Percentiles rank a stretch among this genome's conserved stretches.
phyloP scores from a whole-genome alignment of 2,797 vertebrate species.

The Melanotaenia parkinsoni region DNA sequence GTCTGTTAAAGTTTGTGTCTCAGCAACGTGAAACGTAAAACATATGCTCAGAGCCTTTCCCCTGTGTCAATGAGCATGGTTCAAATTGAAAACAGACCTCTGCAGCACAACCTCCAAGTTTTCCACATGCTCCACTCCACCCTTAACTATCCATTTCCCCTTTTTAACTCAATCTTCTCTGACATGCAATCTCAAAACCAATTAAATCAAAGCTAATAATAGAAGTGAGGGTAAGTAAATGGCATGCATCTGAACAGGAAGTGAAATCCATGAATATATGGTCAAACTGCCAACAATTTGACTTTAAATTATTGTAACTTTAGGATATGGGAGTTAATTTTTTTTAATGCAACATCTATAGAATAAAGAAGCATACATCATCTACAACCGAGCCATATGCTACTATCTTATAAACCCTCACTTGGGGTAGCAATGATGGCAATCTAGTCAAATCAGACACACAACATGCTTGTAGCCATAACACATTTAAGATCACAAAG shows the following conservation, averaged over 20 bases:
- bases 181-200: conserved; percentile 64
- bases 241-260: conserved; percentile 17
- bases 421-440: conserved; percentile 33
- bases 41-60: conserved; percentile 42
- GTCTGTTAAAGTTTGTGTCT: conserved; percentile 6
- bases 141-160: conserved; percentile 56
- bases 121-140: conserved; percentile 64
- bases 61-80: conserved; percentile 65
- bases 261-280: neutral
- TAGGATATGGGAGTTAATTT: neutral
- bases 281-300: neutral
- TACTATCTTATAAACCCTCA: conserved; percentile 33
- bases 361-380: conserved; percentile 17
- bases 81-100: conserved; percentile 85
- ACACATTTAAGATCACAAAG: conserved; percentile 57
- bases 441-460: conserved; percentile 49
- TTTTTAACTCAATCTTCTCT: conserved; percentile 47
- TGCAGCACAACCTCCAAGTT: conserved; percentile 53
- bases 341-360: neutral
- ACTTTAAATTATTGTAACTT: conserved; percentile 18
- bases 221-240: conserved; percentile 21
- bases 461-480: conserved; percentile 44
- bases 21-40: conserved; percentile 13
- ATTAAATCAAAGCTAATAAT: conserved; percentile 52
- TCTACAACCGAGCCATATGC: conserved; percentile 26